A percentile compares a stretch with the other conserved stretches of the same genome.
These are phyloP conservation scores for Pardosa pseudoannulata DNA, from an alignment of 2,888 invertebrate genomes.

Conservation along the genomic window DNA sequence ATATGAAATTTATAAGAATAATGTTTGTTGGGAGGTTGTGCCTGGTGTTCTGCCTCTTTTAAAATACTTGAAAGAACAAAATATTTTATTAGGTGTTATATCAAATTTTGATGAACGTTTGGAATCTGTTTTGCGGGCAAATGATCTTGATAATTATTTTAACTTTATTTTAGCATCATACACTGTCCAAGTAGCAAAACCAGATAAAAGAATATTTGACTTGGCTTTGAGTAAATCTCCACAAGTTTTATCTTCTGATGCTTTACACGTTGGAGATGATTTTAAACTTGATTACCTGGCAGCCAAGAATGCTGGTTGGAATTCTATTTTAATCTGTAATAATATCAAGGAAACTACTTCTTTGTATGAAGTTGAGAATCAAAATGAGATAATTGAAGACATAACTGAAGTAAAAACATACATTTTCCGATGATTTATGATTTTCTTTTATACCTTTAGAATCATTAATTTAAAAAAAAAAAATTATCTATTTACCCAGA, in stretches of 20 bases:
- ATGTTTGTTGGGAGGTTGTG: conserved; percentile 85
- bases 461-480: no score
- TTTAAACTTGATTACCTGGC: conserved; percentile 86
- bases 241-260: conserved; percentile 80
- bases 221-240: conserved; percentile 81
- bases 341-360: background rate
- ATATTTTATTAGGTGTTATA: conserved; percentile 83
- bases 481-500: no score
- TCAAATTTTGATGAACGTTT: conserved; percentile 93
- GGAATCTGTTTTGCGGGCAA: conserved; percentile 82
- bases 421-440: conserved; percentile 31
- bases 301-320: conserved; percentile 87
- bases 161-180: conserved; percentile 89
- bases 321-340: conserved; percentile 80
- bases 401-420: conserved; percentile 36
- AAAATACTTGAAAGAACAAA: conserved; percentile 79
- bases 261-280: conserved; percentile 90
- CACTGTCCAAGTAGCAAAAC: conserved; percentile 85
- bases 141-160: conserved; percentile 85
- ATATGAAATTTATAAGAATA: conserved; percentile 82
- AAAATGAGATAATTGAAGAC: conserved; percentile 34
- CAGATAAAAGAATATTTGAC: conserved; percentile 85
- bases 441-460: no score
- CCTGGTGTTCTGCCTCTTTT: conserved; percentile 84
- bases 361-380: conserved; percentile 13